Percentiles rank a stretch among this genome's conserved stretches.
These are phyloP conservation scores for Drosophila nr. medialis DNA, from an alignment of 2,888 invertebrate species.

Conservation along the genomic window DNA sequence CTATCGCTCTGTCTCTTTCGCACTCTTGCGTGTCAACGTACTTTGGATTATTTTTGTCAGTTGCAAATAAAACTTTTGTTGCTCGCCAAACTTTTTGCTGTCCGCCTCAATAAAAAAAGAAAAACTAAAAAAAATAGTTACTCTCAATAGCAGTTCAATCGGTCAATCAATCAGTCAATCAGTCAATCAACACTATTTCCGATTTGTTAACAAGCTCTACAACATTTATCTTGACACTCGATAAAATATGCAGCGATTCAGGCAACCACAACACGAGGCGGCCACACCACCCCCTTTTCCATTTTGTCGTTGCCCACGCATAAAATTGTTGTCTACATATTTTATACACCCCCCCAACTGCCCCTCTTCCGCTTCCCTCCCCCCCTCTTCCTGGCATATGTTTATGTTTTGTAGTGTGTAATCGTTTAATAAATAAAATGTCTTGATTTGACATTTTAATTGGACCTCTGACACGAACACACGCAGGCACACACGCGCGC, in stretches of 20 bases:
- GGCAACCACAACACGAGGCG: not conserved
- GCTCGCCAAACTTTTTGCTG: slow-evolving; percentile 24
- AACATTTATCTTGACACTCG: slow-evolving; percentile 42
- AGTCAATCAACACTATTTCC: slow-evolving; percentile 42
- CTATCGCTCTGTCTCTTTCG: not conserved
- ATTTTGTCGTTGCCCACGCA: slow-evolving; percentile 2
- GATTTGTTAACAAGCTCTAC: slow-evolving; percentile 52
- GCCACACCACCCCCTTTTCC: not conserved
- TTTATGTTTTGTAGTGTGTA: slow-evolving; percentile 42
- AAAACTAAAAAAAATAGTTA: not conserved
- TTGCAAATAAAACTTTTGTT: slow-evolving; percentile 4
- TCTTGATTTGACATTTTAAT: slow-evolving; percentile 79
- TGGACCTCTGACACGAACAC: slow-evolving; percentile 64
- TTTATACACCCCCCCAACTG: not conserved
- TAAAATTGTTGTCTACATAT: slow-evolving; percentile 14
- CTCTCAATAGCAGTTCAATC: slow-evolving; percentile 17
- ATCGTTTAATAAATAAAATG: slow-evolving; percentile 77
- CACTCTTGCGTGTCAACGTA: not conserved
- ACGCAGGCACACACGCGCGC: slow-evolving; percentile 12
- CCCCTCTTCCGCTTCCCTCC: not conserved
- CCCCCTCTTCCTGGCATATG: too few relatives aligned
- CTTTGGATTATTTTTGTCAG: slow-evolving; percentile 33
- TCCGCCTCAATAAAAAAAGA: not conserved
- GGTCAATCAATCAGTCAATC: slow-evolving; percentile 35
- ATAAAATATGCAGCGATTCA: slow-evolving; percentile 34